phyloP scores from a whole-genome alignment of 2,113 vertebrate species.

The Perca flavescens region DNA sequence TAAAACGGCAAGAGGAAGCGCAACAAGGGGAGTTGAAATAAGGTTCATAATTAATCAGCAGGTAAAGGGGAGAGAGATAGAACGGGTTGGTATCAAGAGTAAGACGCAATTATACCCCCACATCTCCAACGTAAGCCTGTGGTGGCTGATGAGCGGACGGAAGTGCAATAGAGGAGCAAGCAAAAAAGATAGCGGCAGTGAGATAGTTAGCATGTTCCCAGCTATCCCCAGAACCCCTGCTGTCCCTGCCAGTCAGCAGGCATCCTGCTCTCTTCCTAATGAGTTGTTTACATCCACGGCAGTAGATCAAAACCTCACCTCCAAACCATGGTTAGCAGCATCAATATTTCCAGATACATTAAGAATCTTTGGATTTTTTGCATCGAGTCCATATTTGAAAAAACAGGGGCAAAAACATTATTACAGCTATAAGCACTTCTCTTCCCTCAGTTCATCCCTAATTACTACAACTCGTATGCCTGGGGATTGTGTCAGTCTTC shows the following conservation, averaged over 20 bases:
- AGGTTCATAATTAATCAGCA: slow-evolving; percentile 68
- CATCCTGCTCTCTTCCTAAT: slow-evolving; percentile 75
- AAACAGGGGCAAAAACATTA: slow-evolving; percentile 70
- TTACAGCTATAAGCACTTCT: slow-evolving; percentile 63
- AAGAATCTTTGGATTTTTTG: slow-evolving; percentile 35
- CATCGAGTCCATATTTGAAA: slow-evolving; percentile 69
- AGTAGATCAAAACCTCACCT: slow-evolving; percentile 70
- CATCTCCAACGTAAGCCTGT: slow-evolving; percentile 60
- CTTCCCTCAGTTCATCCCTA: slow-evolving; percentile 58
- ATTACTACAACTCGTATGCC: slow-evolving; percentile 76
- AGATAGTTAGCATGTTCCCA: slow-evolving; percentile 64
- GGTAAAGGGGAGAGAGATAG: slow-evolving; percentile 49
- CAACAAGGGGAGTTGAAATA: slow-evolving; percentile 70
- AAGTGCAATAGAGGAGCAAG: slow-evolving; percentile 55
- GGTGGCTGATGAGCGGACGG: slow-evolving; percentile 66
- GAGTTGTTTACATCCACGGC: slow-evolving; percentile 82
- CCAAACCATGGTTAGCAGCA: slow-evolving; percentile 63
- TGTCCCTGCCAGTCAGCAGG: slow-evolving; percentile 76
- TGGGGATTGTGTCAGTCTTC: slow-evolving; percentile 81
- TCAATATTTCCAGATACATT: slow-evolving; percentile 57
- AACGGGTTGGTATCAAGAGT: slow-evolving; percentile 39
- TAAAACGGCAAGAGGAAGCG: slow-evolving; percentile 39
- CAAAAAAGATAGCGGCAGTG: slow-evolving; percentile 41
- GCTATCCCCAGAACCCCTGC: slow-evolving; percentile 69
- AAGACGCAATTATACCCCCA: slow-evolving; percentile 55